These are phyloP conservation scores for Bombycilla garrulus DNA, from an alignment of 2,113 vertebrate species.

Conservation along the genomic window DNA sequence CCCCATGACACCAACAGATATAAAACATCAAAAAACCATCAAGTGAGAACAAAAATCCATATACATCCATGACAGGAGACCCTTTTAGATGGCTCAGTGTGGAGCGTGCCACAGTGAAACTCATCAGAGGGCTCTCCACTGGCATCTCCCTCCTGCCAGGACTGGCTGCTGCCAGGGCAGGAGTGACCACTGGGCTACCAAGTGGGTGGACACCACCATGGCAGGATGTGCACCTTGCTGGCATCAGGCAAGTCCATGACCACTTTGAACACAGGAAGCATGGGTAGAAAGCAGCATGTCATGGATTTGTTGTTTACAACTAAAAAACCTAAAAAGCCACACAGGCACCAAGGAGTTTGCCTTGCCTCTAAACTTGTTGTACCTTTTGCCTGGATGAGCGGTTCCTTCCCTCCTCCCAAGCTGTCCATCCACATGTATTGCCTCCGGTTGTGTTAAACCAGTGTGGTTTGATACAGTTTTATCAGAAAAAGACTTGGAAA, in stretches of 20 bases:
- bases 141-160: neutral
- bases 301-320: neutral
- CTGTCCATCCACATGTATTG: rapidly evolving
- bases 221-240: rapidly evolving
- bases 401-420: neutral
- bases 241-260: neutral
- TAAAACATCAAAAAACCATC: neutral
- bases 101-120: rapidly evolving
- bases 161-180: neutral
- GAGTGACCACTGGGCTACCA: neutral
- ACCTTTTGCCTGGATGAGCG: neutral
- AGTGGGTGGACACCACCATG: neutral
- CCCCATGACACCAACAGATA: neutral
- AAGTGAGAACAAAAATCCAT: neutral
- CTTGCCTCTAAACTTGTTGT: neutral
- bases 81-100: rapidly evolving
- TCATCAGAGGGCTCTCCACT: rapidly evolving
- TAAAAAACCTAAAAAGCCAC: neutral
- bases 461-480: neutral
- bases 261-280: neutral
- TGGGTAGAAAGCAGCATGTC: neutral
- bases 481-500: neutral
- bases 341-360: neutral
- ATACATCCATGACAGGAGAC: neutral
- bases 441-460: neutral